Evolutionary conservation across 2,113 vertebrate genomes (phyloP).

Genomic region (Pseudorectes ferrugineus): DNA sequence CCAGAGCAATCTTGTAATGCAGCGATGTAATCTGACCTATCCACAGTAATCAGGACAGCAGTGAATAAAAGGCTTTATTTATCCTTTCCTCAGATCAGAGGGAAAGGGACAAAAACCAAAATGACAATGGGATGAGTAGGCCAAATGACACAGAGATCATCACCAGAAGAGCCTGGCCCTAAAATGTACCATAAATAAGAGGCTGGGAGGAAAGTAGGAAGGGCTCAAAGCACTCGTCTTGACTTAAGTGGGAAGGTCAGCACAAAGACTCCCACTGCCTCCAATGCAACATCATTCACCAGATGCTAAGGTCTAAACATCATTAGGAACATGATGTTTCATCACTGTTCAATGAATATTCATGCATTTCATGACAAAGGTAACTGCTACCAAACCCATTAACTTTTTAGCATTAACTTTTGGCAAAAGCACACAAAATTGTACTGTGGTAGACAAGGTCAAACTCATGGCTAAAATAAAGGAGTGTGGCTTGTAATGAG

Average conservation of each 20-base stretch:
- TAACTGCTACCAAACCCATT: not conserved
- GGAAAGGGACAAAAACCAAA: not conserved
- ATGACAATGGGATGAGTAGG: not conserved
- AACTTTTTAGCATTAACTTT: not conserved
- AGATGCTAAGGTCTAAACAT: not conserved
- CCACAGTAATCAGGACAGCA: not conserved
- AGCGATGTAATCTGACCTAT: not conserved
- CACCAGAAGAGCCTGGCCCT: not conserved
- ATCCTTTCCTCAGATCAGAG: not conserved
- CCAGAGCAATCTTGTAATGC: not conserved
- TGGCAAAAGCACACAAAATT: not conserved
- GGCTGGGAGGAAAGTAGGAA: not conserved
- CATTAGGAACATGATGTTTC: not conserved
- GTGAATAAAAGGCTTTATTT: not conserved
- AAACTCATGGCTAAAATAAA: not conserved
- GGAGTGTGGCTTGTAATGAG: not conserved
- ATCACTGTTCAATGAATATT: not conserved
- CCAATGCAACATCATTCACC: not conserved
- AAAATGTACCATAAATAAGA: not conserved
- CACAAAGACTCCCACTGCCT: not conserved
- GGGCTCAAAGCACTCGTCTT: not conserved
- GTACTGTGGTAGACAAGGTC: not conserved
- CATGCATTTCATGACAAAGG: not conserved
- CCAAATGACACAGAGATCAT: not conserved
- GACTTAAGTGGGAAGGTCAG: not conserved